These are phyloP conservation scores for Drosophila quasianomalipes DNA, from an alignment of 2,888 invertebrate genomes.

Conservation along the genomic window DNA sequence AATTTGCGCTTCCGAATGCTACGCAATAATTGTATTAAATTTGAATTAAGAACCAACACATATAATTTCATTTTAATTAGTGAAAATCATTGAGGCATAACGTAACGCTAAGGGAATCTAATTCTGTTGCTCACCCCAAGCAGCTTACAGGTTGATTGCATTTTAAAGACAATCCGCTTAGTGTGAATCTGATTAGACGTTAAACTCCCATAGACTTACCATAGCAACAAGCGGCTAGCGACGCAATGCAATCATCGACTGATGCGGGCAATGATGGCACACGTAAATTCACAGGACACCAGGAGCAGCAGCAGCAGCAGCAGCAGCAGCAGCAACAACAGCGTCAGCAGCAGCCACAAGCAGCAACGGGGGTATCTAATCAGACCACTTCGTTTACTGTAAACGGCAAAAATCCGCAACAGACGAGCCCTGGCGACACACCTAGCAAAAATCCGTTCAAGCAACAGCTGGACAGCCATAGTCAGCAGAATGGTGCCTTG, in stretches of 20 bases:
- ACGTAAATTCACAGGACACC: constrained; percentile 62
- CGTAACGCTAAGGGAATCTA: constrained; percentile 23
- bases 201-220: constrained; percentile 4
- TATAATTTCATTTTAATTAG: constrained; percentile 72
- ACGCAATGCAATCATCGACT: constrained; percentile 86
- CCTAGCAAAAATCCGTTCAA: constrained; percentile 84
- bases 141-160: constrained; percentile 72
- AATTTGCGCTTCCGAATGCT: constrained; percentile 29
- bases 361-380: constrained; percentile 48
- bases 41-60: constrained; percentile 33
- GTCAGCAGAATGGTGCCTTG: constrained; percentile 78
- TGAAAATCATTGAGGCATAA: constrained; percentile 59
- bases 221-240: constrained; percentile 83
- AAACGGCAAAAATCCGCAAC: constrained; percentile 51
- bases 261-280: constrained; percentile 84
- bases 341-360: constrained; percentile 34
- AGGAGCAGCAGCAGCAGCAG: constrained; percentile 32
- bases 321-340: constrained; percentile 35
- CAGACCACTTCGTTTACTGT: constrained; percentile 80
- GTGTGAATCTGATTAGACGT: constrained; percentile 29
- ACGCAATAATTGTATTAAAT: constrained; percentile 36
- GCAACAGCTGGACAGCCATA: constrained; percentile 64
- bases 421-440: constrained; percentile 45
- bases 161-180: constrained; percentile 75
- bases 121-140: constrained; percentile 15